Evolutionary conservation across 2,888 invertebrate species (phyloP), one percentile per base, ranked within the genome.

Genomic region (Parnassius orleans): DNA sequence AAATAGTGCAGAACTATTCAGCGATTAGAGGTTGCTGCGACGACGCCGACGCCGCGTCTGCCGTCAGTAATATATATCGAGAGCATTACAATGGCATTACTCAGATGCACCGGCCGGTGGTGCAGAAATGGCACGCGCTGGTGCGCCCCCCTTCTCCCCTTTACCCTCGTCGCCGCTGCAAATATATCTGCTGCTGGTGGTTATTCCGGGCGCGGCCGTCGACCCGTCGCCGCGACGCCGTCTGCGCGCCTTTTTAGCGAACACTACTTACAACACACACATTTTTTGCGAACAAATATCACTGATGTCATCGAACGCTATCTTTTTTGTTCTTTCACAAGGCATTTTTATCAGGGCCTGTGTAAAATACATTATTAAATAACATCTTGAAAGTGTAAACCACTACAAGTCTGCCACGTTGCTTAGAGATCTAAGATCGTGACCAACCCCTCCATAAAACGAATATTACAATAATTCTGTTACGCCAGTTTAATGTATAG

Each of bases 221-320:
- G 91, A 91, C 91, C 90, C 89, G 86, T 72, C 87, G 89, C 85
- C 89, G 90, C 90, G 90, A 90, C 91, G 91, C 91, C 89, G 91
- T 91, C 90, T 91, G 87, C 83, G 82, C 86, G 86, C 90, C 90
- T 87, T 88, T 89, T 90, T 89, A 90, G 87, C 85, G 83, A 85
- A 84, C 83, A 81, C 81, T 76, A 80, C 84, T 86, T 84, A 87
- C 84, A 86, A 86, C 83, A 81, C 75, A 80, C 77, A 73, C 79
- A 84, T 84, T 88, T 90, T 90, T 90, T 84, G 85, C 85, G 79
- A 83, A 79, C 79, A 78, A 85, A 86, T 84, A 86, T 83, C 79
- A 74, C 67, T 72, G 83, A 85, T 83, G 87, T 86, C 87, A 87
- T 86, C 80, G 87, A 74, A 84, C 87, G 76, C 77, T 72, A 50